Base-by-base conservation (phyloP, 2,113 vertebrate species). In the Nematolebias whitei region DNA sequence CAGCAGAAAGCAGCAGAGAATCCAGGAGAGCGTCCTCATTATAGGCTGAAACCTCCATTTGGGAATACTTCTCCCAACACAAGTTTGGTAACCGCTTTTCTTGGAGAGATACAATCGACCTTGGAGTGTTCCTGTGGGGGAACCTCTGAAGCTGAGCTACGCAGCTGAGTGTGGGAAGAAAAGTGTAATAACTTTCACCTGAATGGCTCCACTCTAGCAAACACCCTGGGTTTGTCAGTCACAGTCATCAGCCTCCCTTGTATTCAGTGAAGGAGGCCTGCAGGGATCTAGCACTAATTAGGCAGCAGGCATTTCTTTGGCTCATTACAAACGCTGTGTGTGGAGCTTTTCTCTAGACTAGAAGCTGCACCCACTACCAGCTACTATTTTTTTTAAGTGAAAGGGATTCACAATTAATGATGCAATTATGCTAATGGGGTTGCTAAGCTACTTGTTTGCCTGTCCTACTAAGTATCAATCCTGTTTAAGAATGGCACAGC, bases 351-450 rank as follows among this genome's bases (percentile, higher is more conserved):
- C 75, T 84, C 74, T 76, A 45, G 50, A 79, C 74, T 65, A 57
- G 77, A 81, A 79, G 83, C 78, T 76, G 55, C 77, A 76, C 68
- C 72, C 67, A 43, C 67, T 76, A 87, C 87, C 87, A 83, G 88
- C 82, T 68, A 80, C 80, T 79, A 50, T 88, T 87, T 75, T 35
- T 74, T 74, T 60, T 66, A 45, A 83, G 52, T 88, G 74, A 90
- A 90, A 88, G 63, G 74, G 80, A 82, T 77, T 75, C 70, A 79
- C 85, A 89, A 85, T 90, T 92, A 91, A 93, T 92, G 88, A 88
- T 87, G 85, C 83, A 86, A 88, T 90, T 91, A 89, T 91, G 87
- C 86, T 85, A 90, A 90, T 91, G 57, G 54, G 13, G 70, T 87
- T 74, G 65, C 81, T 77, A 72, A 59, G 77, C 76, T 71, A 61